phyloP scores from a whole-genome alignment of 2,888 invertebrate genomes.

The Hecatera dysodea region DNA sequence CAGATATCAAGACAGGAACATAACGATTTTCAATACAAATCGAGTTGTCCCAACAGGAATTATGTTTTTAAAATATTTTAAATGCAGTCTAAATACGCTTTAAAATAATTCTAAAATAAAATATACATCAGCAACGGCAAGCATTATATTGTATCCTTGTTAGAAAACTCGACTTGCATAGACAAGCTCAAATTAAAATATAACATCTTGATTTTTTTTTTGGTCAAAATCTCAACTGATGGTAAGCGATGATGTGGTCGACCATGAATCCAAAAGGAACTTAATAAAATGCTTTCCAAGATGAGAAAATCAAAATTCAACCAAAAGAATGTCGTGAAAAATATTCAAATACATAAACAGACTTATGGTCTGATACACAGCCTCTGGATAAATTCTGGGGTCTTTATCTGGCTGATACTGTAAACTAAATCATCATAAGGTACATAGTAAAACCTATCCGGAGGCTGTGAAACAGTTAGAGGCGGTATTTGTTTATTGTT shows the following conservation, averaged over 20 bases:
- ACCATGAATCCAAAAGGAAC: not conserved
- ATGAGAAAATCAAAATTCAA: not conserved
- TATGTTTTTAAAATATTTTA: not conserved
- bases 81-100: constrained; percentile 31
- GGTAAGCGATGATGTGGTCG: too few species aligned
- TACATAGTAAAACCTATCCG: not conserved
- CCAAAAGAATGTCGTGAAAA: constrained; percentile 9
- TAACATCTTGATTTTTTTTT: too few species aligned
- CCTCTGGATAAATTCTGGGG: not conserved
- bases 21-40: not conserved
- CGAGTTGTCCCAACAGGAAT: not conserved
- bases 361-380: not conserved
- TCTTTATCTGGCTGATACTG: not conserved
- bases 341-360: constrained; percentile 25
- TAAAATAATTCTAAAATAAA: not conserved
- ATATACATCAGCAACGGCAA: not conserved
- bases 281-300: not conserved
- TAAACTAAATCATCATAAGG: not conserved
- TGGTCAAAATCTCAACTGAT: too few species aligned
- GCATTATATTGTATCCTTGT: not conserved
- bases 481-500: constrained; percentile 24
- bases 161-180: not conserved
- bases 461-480: constrained; percentile 7
- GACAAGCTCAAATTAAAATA: not conserved
- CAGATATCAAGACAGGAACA: not conserved